A percentile compares a stretch with the other conserved stretches of the same genome.
Evolutionary conservation across 2,797 vertebrate species (phyloP).

Genomic region (Malacoraja senta): DNA sequence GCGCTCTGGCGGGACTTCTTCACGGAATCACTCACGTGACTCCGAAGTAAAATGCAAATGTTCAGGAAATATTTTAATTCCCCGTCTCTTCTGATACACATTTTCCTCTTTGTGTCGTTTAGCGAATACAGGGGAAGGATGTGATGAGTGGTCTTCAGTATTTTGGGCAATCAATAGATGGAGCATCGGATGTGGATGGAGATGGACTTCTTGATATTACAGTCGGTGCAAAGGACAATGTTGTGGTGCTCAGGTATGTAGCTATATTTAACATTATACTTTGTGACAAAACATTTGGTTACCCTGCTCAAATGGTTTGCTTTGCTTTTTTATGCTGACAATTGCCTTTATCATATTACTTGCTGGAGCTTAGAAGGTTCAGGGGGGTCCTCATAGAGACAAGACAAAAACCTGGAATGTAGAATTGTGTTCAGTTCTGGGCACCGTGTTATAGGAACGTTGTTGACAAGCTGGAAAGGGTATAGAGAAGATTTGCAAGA

Average conservation of each 20-base stretch:
- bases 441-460: background rate
- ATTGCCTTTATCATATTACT: background rate
- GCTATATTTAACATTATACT: background rate
- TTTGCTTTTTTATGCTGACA: background rate
- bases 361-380: no score
- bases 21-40: no score
- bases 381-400: no score
- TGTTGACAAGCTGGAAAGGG: background rate
- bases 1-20: no score
- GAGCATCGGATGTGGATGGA: constrained; percentile 45
- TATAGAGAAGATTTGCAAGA: no score
- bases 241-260: constrained; percentile 58
- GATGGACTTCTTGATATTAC: constrained; percentile 49
- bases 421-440: background rate
- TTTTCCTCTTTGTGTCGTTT: background rate
- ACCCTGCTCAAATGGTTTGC: background rate
- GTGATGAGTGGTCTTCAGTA: constrained; percentile 50
- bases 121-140: constrained; percentile 56
- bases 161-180: constrained; percentile 60
- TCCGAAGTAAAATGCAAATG: no score
- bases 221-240: constrained; percentile 51
- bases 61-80: background rate
- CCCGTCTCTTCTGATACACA: background rate
- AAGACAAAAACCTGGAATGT: background rate
- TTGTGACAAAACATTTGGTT: background rate